Evolutionary conservation across 2,888 invertebrate species (phyloP), one percentile per base, ranked within the genome.

Genomic region (Eupithecia insigniata): DNA sequence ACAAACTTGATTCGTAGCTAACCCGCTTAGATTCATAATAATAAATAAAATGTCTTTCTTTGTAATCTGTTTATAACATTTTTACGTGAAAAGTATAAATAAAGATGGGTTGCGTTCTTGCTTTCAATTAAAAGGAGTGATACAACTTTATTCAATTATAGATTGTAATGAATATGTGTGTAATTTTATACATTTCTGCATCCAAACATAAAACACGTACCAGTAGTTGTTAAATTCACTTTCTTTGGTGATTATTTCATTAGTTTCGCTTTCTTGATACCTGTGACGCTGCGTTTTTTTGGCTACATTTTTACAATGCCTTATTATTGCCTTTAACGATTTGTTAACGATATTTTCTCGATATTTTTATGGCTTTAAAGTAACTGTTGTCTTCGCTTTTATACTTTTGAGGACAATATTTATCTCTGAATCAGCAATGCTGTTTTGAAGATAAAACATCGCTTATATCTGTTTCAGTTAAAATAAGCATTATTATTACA

Each of bases 231-330:
- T 55, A 55, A 26, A 26, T 55, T 55, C 55, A 55, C 55, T 55
- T 55, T 55, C 55, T 55, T 55, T 26, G 81, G 85, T 89, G 85
- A 90, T 89, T 86, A 85, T 85, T 84, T 84, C 81, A 87, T 92
- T 90, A 86, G 91, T 83, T 88, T 90, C 92, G 90, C 92, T 92
- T 92, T 92, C 92, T 80, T 76, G 81, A 81, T 85, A 87, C 84
- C 85, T 87, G 82, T 86, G 85, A 87, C 82, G 82, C 78, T 77
- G 82, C 80, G 74, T 73, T 60, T 60, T 74, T 58, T 60, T 12
- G 60, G 16, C 8, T 5, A 60, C 18, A 60, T 60, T 30, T 58
- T 30, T 60, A 30, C 30, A 18, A 60, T 18, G 30, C 7, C 55
- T 58, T 58, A 28, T 16, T 58, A 14, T 58, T 58, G 55, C 28